Evolutionary conservation across 1,140 invertebrate genomes (phyloP), one percentile per base, ranked within the genome.

Genomic region (Drosophila carrolli): DNA sequence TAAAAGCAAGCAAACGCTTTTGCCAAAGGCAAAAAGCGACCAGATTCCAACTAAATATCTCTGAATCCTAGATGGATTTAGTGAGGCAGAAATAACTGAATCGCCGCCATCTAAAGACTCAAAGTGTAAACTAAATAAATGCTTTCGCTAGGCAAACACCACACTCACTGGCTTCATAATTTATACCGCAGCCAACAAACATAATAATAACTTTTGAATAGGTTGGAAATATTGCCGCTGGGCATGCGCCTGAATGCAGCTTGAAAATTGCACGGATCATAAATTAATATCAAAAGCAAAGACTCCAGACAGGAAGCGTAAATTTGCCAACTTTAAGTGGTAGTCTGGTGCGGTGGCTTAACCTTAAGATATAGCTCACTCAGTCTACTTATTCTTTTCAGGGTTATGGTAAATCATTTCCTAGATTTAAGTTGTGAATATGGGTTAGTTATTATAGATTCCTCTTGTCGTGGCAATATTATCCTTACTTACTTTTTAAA

Each of bases 201-300:
- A n/a, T n/a, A 40, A 63, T 59, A 75, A 75, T 75, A 67, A 63
- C 58, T 70, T 75, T 70, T 32, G 47, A 51, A 65, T 48, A 38
- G 44, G 4, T 32, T 14, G n/a, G 38, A 65, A 67, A 73, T 74
- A 61, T 61, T 47, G 72, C 77, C 53, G 44, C 35, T 62, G 54
- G 65, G 56, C 72, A 76, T 63, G 72, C 37, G 41, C 56, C 50
- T 62, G 61, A 56, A 61, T 63, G 72, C 53, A 62, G 59, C 57
- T 61, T 27, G 40, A 57, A 75, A 68, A 71, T 59, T 61, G 59
- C 72, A 67, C 50, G 59, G 61, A 78, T 81, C 74, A 73, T 81
- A 85, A 85, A 85, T 85, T 78, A 85, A 70, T 67, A 85, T 77
- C 62, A 70, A 59, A 58, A 65, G 61, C 44, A 48, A 71, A 51